Percentiles rank a stretch among this genome's conserved stretches.
These are phyloP conservation scores for Cirrhinus mrigala DNA, from an alignment of 2,797 vertebrate species.

Conservation along the genomic window DNA sequence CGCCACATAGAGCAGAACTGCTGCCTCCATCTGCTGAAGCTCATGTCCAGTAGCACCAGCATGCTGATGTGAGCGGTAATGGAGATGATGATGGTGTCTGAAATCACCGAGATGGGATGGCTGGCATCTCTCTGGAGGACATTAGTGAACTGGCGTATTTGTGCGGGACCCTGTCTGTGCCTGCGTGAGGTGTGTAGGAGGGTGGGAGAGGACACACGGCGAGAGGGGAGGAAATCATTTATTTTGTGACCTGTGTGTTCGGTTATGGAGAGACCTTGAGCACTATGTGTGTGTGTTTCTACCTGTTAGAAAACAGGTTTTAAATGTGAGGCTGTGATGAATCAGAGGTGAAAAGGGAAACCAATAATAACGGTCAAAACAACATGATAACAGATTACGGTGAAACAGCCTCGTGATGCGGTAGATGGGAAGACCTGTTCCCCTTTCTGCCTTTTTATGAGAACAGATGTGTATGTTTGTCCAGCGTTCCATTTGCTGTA, in stretches of 20 bases:
- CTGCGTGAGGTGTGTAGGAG: not conserved
- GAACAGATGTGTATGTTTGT: slow-evolving; percentile 43
- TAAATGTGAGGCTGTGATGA: slow-evolving; percentile 41
- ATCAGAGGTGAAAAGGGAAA: slow-evolving; percentile 45
- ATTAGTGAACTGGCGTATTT: not conserved
- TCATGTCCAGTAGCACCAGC: slow-evolving; percentile 3
- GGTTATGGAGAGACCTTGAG: slow-evolving; percentile 34
- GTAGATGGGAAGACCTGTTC: slow-evolving; percentile 19
- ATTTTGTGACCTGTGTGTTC: slow-evolving; percentile 13
- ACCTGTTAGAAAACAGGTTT: slow-evolving; percentile 2
- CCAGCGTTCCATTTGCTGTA: slow-evolving; percentile 19
- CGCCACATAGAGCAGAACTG: slow-evolving; percentile 55
- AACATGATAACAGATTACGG: slow-evolving; percentile 47
- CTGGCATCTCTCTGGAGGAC: slow-evolving; percentile 26
- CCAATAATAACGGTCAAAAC: slow-evolving; percentile 44
- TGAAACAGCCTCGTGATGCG: slow-evolving; percentile 48
- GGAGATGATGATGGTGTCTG: slow-evolving; percentile 46
- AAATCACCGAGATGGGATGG: slow-evolving; percentile 42
- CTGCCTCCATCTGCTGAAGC: slow-evolving; percentile 24
- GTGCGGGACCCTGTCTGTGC: slow-evolving; percentile 3
- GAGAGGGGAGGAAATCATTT: slow-evolving; percentile 15
- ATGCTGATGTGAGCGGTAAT: slow-evolving; percentile 43
- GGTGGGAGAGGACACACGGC: not conserved
- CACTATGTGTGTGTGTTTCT: not conserved
- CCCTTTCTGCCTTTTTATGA: slow-evolving; percentile 24